These are phyloP conservation scores for Eilema depressum DNA, from an alignment of 2,888 invertebrate genomes.

Conservation along the genomic window DNA sequence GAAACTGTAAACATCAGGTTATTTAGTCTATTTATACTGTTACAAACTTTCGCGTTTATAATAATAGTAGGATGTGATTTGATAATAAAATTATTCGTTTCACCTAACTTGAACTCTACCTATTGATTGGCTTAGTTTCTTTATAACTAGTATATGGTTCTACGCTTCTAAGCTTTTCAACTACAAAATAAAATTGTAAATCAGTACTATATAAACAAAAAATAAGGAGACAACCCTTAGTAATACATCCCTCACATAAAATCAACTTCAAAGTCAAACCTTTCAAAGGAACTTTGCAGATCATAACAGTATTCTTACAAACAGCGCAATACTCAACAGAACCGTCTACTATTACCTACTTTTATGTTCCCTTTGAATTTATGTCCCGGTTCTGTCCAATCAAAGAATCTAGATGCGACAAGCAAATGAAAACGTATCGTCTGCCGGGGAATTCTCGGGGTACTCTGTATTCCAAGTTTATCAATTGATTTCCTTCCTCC, in stretches of 20 bases:
- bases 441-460: conserved; percentile 61
- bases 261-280: not conserved
- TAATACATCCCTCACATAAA: not conserved
- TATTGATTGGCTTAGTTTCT: too few relatives aligned
- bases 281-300: too few relatives aligned
- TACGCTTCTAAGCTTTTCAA: too few relatives aligned
- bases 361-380: conserved; percentile 42
- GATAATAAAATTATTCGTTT: too few relatives aligned
- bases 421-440: conserved; percentile 74
- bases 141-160: too few relatives aligned
- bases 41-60: too few relatives aligned
- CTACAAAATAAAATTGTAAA: not conserved
- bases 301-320: conserved; percentile 20
- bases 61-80: too few relatives aligned
- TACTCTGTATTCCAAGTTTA: conserved; percentile 65
- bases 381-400: conserved; percentile 51
- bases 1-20: too few relatives aligned
- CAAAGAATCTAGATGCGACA: conserved; percentile 64
- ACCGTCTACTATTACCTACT: conserved; percentile 28
- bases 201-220: not conserved
- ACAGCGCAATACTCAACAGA: conserved; percentile 28
- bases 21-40: too few relatives aligned
- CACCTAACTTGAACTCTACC: too few relatives aligned
- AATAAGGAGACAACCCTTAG: not conserved
- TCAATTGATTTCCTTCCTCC: conserved; percentile 72